phyloP scores from a whole-genome alignment of 2,797 vertebrate genomes.

The Philypnodon macrostomus region DNA sequence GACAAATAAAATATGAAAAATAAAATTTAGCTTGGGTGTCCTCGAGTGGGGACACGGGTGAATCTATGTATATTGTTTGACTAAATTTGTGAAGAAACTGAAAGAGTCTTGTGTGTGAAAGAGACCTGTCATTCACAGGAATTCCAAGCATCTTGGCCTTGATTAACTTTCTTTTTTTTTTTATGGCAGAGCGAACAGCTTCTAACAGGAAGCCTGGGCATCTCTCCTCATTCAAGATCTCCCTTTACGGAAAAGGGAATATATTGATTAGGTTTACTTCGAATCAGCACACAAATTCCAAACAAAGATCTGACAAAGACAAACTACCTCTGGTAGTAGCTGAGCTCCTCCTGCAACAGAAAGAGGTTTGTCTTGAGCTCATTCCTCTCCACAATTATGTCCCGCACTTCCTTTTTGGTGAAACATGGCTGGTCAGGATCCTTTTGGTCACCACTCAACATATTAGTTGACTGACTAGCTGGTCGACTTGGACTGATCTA shows the following conservation, averaged over 20 bases:
- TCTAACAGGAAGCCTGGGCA: constrained; percentile 87
- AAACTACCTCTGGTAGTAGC: constrained; percentile 89
- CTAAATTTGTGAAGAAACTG: background rate
- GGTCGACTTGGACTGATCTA: constrained; percentile 50
- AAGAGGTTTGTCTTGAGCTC: constrained; percentile 96
- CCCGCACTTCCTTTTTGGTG: constrained; percentile 89
- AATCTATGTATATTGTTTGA: too few species aligned
- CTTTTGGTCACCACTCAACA: constrained; percentile 57
- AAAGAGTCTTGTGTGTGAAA: constrained; percentile 3
- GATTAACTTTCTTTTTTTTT: constrained; percentile 86
- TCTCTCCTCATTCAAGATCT: constrained; percentile 87
- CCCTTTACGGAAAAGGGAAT: constrained; percentile 69
- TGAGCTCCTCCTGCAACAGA: constrained; percentile 92
- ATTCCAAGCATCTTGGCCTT: constrained; percentile 96
- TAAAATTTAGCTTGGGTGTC: too few species aligned
- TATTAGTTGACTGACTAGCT: constrained; percentile 39
- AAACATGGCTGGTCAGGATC: constrained; percentile 80
- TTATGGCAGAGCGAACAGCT: constrained; percentile 85
- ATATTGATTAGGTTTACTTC: background rate
- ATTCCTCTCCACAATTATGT: constrained; percentile 91
- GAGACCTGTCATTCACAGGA: constrained; percentile 81
- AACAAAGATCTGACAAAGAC: background rate
- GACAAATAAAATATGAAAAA: constrained; percentile 2
- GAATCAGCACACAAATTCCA: background rate
- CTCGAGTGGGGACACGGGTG: too few species aligned